A percentile compares a stretch with the other conserved stretches of the same genome.
Conservation (phyloP, 2,797 vertebrate species). For the Lerista edwardsae region DNA sequence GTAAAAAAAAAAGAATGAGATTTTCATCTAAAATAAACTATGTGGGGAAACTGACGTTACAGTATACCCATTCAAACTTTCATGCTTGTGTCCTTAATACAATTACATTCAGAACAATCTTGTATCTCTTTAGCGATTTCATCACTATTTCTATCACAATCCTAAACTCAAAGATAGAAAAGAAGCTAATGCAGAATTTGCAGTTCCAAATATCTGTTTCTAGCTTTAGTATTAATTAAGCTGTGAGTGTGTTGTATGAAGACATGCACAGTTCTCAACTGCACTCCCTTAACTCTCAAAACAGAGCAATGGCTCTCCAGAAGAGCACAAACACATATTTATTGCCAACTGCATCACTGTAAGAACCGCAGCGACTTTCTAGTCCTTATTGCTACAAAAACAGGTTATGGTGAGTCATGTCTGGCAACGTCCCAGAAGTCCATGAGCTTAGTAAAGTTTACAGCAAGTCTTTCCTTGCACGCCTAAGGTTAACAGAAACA, state of each 20-base stretch:
- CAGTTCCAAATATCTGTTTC: conserved; percentile 7
- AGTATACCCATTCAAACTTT: not conserved
- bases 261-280: not conserved
- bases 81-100: not conserved
- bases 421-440: not conserved
- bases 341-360: not conserved
- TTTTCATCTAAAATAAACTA: not conserved
- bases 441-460: not conserved
- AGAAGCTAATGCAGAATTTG: not conserved
- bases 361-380: not conserved
- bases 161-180: not conserved
- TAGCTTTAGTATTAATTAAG: not conserved
- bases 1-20: not conserved
- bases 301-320: not conserved
- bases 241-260: not conserved
- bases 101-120: conserved; percentile 3
- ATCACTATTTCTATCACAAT: not conserved
- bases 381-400: not conserved
- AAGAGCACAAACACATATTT: not conserved
- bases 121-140: not conserved
- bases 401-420: not conserved
- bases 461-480: not conserved
- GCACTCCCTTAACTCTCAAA: not conserved
- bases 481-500: not conserved
- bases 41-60: not conserved